These are phyloP conservation scores for Torymus tubicola DNA, from an alignment of 2,888 invertebrate genomes.

Conservation along the genomic window DNA sequence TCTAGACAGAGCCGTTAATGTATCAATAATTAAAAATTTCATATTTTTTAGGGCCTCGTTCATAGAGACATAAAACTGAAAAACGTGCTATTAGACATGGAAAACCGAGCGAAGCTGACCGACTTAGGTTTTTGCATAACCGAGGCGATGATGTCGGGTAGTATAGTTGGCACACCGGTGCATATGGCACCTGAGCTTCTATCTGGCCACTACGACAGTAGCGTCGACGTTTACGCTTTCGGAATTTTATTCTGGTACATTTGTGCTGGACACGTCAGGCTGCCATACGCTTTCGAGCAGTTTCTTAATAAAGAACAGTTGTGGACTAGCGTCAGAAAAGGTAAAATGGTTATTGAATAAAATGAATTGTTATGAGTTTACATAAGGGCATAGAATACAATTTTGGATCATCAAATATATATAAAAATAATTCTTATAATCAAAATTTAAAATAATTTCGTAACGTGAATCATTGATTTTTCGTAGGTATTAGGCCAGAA, in stretches of 20 bases:
- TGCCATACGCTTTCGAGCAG: slow-evolving; percentile 88
- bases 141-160: slow-evolving; percentile 93
- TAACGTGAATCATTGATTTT: slow-evolving; percentile 2
- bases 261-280: slow-evolving; percentile 87
- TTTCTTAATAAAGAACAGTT: slow-evolving; percentile 91
- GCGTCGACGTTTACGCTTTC: slow-evolving; percentile 93
- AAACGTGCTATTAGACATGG: slow-evolving; percentile 88
- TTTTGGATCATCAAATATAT: too few species aligned
- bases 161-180: slow-evolving; percentile 91
- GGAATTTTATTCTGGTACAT: slow-evolving; percentile 94
- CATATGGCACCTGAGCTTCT: slow-evolving; percentile 95
- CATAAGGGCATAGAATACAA: too few species aligned
- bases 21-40: slow-evolving; percentile 1
- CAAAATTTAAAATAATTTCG: neutral
- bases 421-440: too few species aligned
- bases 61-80: slow-evolving; percentile 94
- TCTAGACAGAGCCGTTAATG: too few species aligned
- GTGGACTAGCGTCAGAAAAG: slow-evolving; percentile 90
- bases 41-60: slow-evolving; percentile 81
- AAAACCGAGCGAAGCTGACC: slow-evolving; percentile 87
- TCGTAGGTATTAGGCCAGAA: slow-evolving; percentile 88
- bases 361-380: too few species aligned
- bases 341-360: slow-evolving; percentile 74
- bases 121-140: slow-evolving; percentile 94
- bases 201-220: slow-evolving; percentile 87